Base-by-base conservation (phyloP, 2,113 vertebrate genomes). In the Carettochelys insculpta region DNA sequence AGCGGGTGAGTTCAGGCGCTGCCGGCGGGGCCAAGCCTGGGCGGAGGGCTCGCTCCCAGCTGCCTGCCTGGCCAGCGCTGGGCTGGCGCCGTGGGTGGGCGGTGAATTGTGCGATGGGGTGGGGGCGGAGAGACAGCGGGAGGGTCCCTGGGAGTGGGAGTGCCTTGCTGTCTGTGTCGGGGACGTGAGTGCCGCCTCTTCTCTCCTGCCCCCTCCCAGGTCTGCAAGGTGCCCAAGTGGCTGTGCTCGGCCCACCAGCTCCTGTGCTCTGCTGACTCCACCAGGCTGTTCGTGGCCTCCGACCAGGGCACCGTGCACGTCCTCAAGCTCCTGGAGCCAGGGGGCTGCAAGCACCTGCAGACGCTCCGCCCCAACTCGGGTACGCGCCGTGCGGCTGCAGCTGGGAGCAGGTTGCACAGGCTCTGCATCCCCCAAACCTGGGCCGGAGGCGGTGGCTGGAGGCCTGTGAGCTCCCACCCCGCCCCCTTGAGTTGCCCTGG, bases 241-340 rank as follows among this genome's bases (percentile, higher is more conserved):
- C 97, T 98, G 45, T 91, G 88, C 38, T 98, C 97, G 0, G 98
- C 98, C 65, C 97, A 98, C 87, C 98, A 98, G 94, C 98, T 99
- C 68, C 98, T 98, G 93, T 99, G 99, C 97, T 98, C 99, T 6
- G 83, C 98, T 0, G 98, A 99, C 96, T 99, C 99, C 29, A 76
- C 96, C 83, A 97, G 93, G 48, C 98, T 99, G 65, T 99, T 99
- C 2, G 97, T 98, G 0, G 98, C 98, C 38, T 98, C 98, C 0
- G 95, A 95, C 29, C 94, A 61, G 3, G 98, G 98, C 1, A 97
- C 97, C 1, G 96, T 99, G 2, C 92, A 99, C 0, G 52, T 99
- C 4, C 76, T 98, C 3, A 92, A 97, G 52, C 97, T 99, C 31
- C 94, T 92, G 85, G 97, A 98, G 56, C 91, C 86, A 0, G 97